These are phyloP conservation scores for Andrena chrysosceles DNA, from an alignment of 2,888 invertebrate species.

Conservation along the genomic window DNA sequence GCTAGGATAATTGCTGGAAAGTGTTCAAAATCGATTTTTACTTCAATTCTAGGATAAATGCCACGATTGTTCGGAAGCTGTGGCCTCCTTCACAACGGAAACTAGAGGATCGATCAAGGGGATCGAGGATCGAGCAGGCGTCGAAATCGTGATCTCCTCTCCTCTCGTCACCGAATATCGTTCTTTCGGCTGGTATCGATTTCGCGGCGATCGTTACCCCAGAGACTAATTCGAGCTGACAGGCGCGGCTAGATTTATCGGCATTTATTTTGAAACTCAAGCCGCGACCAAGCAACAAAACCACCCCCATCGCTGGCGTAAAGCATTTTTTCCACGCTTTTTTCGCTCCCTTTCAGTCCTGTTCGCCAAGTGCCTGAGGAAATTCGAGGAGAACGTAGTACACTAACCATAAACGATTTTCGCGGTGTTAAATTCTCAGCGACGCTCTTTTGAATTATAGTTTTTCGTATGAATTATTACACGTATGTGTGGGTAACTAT, in stretches of 20 bases:
- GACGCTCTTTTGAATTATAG: neutral
- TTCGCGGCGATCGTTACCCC: conserved; percentile 70
- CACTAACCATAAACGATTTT: neutral
- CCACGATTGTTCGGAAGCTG: conserved; percentile 18
- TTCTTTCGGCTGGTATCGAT: conserved; percentile 71
- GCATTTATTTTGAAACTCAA: conserved; percentile 79
- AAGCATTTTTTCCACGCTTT: neutral
- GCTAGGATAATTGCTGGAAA: too few relatives aligned
- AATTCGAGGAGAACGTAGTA: neutral
- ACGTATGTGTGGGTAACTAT: too few relatives aligned
- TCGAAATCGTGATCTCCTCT: conserved; percentile 24
- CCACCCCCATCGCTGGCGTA: conserved; percentile 7
- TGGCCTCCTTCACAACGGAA: neutral
- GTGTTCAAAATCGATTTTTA: too few relatives aligned
- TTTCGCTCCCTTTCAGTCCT: neutral
- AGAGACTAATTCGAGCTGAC: conserved; percentile 74
- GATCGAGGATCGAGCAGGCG: conserved; percentile 47
- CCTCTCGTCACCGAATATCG: conserved; percentile 37
- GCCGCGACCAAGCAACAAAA: conserved; percentile 34
- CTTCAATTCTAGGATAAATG: too few relatives aligned
- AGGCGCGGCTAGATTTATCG: conserved; percentile 74
- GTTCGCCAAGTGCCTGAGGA: neutral
- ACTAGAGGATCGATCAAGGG: neutral
- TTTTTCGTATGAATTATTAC: too few relatives aligned
- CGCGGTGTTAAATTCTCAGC: neutral